phyloP scores from a whole-genome alignment of 2,113 vertebrate species.

The Gymnobelideus leadbeateri region DNA sequence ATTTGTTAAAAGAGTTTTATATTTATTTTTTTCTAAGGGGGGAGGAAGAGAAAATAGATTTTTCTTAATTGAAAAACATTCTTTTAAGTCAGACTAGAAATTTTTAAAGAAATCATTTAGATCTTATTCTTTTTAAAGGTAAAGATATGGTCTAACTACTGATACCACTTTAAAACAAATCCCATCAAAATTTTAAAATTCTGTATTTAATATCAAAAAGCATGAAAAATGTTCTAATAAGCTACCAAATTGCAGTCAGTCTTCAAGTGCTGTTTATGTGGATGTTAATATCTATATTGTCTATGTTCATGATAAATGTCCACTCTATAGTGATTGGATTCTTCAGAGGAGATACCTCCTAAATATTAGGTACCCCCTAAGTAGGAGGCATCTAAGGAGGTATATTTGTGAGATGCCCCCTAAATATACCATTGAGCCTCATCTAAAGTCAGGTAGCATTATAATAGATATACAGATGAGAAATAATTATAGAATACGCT shows the following conservation, averaged over 20 bases:
- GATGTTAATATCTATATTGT: no score
- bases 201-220: background rate
- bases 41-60: background rate
- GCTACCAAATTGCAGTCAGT: background rate
- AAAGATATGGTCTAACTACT: background rate
- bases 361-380: no score
- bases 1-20: background rate
- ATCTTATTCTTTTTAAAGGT: background rate
- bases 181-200: background rate
- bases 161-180: background rate
- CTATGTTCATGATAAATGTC: background rate
- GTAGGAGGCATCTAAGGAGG: no score
- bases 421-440: background rate
- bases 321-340: background rate
- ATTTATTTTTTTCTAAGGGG: background rate
- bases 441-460: background rate
- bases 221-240: conserved; percentile 21
- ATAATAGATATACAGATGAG: background rate
- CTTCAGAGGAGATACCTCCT: background rate
- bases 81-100: background rate
- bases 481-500: conserved; percentile 32
- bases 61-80: background rate
- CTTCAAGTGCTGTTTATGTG: conserved; percentile 6
- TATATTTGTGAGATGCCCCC: background rate
- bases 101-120: background rate